These are phyloP conservation scores for Eretmocerus hayati DNA, from an alignment of 2,888 invertebrate species.

Conservation along the genomic window DNA sequence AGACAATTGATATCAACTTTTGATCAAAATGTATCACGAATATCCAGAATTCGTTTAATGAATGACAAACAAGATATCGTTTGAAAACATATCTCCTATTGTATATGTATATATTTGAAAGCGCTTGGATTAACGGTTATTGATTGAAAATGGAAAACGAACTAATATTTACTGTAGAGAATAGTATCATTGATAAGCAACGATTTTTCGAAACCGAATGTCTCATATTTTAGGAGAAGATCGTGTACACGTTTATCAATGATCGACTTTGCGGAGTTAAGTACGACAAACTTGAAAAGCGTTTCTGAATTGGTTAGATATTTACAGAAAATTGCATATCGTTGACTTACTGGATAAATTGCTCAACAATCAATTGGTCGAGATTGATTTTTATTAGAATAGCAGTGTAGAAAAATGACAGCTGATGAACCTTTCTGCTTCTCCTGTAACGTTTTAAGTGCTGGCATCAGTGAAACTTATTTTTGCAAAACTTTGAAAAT, in stretches of 20 bases:
- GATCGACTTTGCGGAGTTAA: conserved; percentile 12
- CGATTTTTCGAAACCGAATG: conserved; percentile 23
- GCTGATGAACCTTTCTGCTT: conserved; percentile 36
- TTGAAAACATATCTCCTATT: conserved; percentile 42
- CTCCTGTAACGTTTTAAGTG: conserved; percentile 27
- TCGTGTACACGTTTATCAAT: conserved; percentile 14
- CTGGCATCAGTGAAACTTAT: background rate
- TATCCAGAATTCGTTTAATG: conserved; percentile 9
- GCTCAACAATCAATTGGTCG: conserved; percentile 1
- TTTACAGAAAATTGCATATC: conserved; percentile 20
- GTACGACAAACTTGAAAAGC: conserved; percentile 12
- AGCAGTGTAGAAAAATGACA: conserved; percentile 31
- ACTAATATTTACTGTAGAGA: conserved; percentile 9
- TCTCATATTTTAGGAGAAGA: conserved; percentile 6
- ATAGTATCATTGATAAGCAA: conserved; percentile 14
- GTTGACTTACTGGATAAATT: background rate
- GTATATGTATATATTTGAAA: conserved; percentile 44
- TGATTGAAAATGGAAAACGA: conserved; percentile 28
- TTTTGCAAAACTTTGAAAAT: too few relatives aligned
- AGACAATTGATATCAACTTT: conserved; percentile 28
- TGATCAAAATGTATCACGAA: conserved; percentile 35
- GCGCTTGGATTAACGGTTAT: conserved; percentile 33
- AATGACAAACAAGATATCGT: conserved; percentile 11
- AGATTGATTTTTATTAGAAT: conserved; percentile 38
- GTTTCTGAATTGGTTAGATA: conserved; percentile 13